Conservation (phyloP, 2,113 vertebrate species). For the Octodon degus region DNA sequence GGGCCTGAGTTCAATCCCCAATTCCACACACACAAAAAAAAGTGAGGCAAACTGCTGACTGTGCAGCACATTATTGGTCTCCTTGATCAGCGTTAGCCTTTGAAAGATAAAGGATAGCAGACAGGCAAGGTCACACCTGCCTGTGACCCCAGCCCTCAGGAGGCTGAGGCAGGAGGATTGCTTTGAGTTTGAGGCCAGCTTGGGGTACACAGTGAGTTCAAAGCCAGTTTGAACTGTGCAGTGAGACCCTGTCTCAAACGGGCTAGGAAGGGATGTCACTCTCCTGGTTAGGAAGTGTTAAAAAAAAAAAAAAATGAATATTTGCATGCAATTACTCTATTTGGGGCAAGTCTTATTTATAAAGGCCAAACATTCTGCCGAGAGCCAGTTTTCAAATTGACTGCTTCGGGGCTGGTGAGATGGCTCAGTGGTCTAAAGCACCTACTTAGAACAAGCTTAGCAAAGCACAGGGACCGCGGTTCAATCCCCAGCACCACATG, state of each 20-base stretch:
- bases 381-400: slow-evolving; percentile 66
- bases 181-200: background rate
- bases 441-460: no score
- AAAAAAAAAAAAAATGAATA: slow-evolving; percentile 57
- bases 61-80: background rate
- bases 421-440: no score
- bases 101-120: background rate
- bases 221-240: background rate
- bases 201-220: background rate
- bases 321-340: slow-evolving; percentile 59
- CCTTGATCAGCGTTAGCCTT: background rate
- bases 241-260: background rate
- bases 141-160: background rate
- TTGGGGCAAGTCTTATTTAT: slow-evolving; percentile 35
- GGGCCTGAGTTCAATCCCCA: no score
- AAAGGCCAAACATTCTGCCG: slow-evolving; percentile 63
- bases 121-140: background rate
- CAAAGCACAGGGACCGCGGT: no score
- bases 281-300: background rate
- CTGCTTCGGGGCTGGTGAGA: no score
- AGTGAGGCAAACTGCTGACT: background rate
- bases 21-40: background rate
- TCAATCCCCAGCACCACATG: no score
- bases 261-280: no score
- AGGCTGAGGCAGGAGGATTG: background rate